A percentile compares a stretch with the other conserved stretches of the same genome.
These are phyloP conservation scores for Anguilla pacifica DNA, from an alignment of 2,797 vertebrate species.

Conservation along the genomic window DNA sequence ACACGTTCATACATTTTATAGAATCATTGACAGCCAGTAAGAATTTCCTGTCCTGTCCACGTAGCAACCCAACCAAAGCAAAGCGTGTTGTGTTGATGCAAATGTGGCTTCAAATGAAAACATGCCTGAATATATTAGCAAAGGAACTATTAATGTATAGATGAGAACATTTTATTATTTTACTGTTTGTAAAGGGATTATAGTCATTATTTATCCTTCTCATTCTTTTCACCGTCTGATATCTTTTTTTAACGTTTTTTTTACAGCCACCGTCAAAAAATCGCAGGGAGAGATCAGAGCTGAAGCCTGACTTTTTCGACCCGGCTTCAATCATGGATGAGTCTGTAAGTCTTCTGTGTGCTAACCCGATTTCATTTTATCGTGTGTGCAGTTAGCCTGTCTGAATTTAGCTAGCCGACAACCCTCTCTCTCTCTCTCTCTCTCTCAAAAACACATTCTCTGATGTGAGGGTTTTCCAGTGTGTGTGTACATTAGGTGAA, in stretches of 20 bases:
- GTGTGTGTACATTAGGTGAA: not conserved
- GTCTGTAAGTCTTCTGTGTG: constrained; percentile 80
- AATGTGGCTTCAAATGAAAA: not conserved
- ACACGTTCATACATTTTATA: not conserved
- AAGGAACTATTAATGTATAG: not conserved
- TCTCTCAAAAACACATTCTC: not conserved
- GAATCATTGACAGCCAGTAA: not conserved
- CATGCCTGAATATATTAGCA: not conserved
- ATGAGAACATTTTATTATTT: not conserved
- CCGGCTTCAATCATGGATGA: constrained; percentile 99
- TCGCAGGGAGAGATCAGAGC: constrained; percentile 94
- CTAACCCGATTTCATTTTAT: not conserved
- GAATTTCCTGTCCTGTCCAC: not conserved
- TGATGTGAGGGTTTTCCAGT: too few species aligned
- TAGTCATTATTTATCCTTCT: not conserved
- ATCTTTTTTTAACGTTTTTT: constrained; percentile 38
- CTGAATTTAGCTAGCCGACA: not conserved
- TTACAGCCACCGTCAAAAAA: constrained; percentile 96
- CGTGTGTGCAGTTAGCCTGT: not conserved
- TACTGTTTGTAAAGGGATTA: not conserved
- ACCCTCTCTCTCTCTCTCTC: too few species aligned
- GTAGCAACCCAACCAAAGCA: not conserved
- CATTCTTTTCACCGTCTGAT: not conserved
- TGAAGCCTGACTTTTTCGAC: constrained; percentile 99
- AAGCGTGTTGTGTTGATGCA: not conserved